These are phyloP conservation scores for Lumbricus terrestris DNA, from an alignment of 2,888 invertebrate genomes.

Conservation along the genomic window DNA sequence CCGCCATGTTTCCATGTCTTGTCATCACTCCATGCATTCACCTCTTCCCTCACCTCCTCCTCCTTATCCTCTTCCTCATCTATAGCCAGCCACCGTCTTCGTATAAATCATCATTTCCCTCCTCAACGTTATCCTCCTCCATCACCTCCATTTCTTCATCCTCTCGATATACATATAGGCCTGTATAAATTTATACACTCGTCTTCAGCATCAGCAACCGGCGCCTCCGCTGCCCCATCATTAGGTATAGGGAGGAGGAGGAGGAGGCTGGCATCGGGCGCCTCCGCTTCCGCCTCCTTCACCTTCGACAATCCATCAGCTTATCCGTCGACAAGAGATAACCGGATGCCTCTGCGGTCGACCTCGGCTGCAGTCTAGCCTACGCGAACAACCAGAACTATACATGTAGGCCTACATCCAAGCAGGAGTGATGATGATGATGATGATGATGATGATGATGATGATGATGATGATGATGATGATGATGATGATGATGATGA, in stretches of 20 bases:
- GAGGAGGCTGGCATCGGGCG: too few relatives aligned
- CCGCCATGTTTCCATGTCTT: neutral
- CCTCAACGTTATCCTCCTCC: neutral
- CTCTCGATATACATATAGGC: too few relatives aligned
- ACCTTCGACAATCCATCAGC: neutral
- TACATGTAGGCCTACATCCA: too few relatives aligned
- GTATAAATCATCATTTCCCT: neutral
- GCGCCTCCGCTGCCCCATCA: too few relatives aligned
- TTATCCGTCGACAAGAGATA: neutral
- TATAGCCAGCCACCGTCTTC: neutral
- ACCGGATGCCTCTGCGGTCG: neutral
- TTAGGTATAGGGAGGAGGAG: too few relatives aligned
- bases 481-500: constrained; percentile 18
- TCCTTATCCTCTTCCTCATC: neutral
- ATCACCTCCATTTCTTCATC: neutral
- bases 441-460: too few relatives aligned
- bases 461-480: neutral
- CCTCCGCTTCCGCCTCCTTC: neutral
- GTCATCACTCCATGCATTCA: neutral
- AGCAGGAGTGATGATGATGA: too few relatives aligned
- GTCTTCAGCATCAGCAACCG: too few relatives aligned
- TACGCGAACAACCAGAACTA: neutral
- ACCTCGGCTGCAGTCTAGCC: neutral
- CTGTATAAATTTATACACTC: too few relatives aligned
- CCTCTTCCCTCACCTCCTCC: neutral